Evolutionary conservation across 2,113 vertebrate species (phyloP).

Genomic region (Notiomystis cincta): DNA sequence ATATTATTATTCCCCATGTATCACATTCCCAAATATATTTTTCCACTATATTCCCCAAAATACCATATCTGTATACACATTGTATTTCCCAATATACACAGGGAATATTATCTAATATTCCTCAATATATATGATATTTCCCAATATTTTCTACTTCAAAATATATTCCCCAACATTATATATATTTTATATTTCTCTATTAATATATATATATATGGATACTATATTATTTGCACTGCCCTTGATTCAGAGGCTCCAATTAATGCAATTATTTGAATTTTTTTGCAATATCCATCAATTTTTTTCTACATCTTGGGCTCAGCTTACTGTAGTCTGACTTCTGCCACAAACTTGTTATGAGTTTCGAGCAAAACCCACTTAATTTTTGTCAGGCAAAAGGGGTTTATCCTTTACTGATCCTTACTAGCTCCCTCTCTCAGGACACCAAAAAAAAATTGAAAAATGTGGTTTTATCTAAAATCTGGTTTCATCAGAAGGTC

Average conservation of each 20-base stretch:
- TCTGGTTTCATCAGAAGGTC: background rate
- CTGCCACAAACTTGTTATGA: background rate
- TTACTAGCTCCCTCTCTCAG: background rate
- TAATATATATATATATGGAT: background rate
- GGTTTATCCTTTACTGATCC: background rate
- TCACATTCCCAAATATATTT: background rate
- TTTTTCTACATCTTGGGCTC: background rate
- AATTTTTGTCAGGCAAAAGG: background rate
- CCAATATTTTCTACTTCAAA: background rate
- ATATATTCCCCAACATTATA: background rate
- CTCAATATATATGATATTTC: background rate
- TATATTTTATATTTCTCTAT: background rate
- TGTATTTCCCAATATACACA: background rate
- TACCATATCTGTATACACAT: too few species aligned
- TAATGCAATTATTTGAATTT: background rate
- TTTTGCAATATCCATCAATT: background rate
- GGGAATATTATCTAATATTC: background rate
- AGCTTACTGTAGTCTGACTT: rapidly evolving
- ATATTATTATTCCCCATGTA: background rate
- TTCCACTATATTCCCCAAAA: background rate
- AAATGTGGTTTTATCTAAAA: background rate
- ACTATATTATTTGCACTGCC: background rate
- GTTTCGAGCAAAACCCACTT: background rate
- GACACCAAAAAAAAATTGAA: rapidly evolving
- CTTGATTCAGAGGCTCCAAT: background rate